Evolutionary conservation across 2,797 vertebrate genomes (phyloP).

Genomic region (Steatocranus sp.): DNA sequence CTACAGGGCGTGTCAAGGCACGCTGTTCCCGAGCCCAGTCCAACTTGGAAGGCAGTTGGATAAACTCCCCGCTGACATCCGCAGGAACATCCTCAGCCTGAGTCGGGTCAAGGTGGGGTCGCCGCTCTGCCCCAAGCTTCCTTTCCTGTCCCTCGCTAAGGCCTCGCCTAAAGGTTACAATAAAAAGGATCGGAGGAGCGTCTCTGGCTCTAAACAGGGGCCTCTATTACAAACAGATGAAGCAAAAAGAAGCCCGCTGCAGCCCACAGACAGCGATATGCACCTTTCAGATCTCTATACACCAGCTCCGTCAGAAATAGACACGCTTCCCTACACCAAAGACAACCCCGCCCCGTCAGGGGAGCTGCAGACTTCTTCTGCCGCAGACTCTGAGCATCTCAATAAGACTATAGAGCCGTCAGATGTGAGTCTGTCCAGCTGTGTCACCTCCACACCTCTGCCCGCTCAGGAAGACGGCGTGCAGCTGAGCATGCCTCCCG

Average conservation of each 20-base stretch:
- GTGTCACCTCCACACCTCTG: slow-evolving; percentile 79
- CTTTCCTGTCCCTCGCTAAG: slow-evolving; percentile 58
- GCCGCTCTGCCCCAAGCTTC: slow-evolving; percentile 30
- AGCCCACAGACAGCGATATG: slow-evolving; percentile 25
- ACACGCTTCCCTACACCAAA: slow-evolving; percentile 60
- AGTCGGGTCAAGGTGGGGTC: slow-evolving; percentile 62
- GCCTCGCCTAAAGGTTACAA: slow-evolving; percentile 40
- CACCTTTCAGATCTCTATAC: slow-evolving; percentile 17
- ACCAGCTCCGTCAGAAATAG: slow-evolving; percentile 19
- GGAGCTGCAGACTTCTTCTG: slow-evolving; percentile 2
- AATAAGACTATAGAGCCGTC: slow-evolving; percentile 48
- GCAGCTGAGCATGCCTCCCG: slow-evolving; percentile 66
- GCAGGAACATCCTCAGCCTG: slow-evolving; percentile 70
- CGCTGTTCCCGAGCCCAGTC: slow-evolving; percentile 85
- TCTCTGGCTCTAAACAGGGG: neutral
- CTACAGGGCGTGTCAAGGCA: slow-evolving; percentile 89
- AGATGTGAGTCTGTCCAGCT: slow-evolving; percentile 65
- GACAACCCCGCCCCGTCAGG: slow-evolving; percentile 18
- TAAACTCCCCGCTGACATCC: slow-evolving; percentile 66
- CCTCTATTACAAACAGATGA: neutral
- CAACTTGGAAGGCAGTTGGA: slow-evolving; percentile 86
- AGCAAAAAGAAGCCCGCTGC: neutral
- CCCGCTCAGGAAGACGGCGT: slow-evolving; percentile 65
- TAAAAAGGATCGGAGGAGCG: slow-evolving; percentile 20
- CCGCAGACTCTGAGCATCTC: slow-evolving; percentile 21